Evolutionary conservation across 2,797 vertebrate genomes (phyloP).

Genomic region (Lacerta bilineata): DNA sequence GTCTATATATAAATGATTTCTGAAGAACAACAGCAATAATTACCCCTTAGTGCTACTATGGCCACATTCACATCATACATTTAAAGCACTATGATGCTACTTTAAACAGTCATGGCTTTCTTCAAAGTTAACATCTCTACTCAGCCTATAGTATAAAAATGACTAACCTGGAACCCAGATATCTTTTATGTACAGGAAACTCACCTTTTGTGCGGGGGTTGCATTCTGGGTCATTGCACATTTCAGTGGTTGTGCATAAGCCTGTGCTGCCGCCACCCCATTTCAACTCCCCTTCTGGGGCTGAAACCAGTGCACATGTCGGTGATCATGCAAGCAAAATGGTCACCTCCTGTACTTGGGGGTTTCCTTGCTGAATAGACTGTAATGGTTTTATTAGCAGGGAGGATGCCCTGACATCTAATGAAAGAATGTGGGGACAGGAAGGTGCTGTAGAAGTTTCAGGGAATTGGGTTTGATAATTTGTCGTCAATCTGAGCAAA

Average conservation of each 20-base stretch:
- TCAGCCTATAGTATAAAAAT: neutral
- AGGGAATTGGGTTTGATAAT: neutral
- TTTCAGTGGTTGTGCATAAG: no score
- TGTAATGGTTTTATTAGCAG: neutral
- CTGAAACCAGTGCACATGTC: no score
- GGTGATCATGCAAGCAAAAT: no score
- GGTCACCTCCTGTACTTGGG: no score
- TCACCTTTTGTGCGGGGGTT: no score
- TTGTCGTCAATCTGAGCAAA: neutral
- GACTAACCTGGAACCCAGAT: neutral
- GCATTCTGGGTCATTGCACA: no score
- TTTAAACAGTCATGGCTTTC: neutral
- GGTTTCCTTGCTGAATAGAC: neutral
- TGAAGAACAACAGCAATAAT: neutral
- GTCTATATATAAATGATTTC: neutral
- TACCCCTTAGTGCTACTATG: neutral
- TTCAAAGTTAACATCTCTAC: neutral
- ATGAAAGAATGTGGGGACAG: neutral
- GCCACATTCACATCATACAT: neutral
- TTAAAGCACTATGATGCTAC: neutral
- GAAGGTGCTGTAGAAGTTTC: neutral
- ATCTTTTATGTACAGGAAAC: neutral
- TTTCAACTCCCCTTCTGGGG: no score
- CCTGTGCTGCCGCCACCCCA: no score
- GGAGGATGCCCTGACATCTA: neutral